Conservation (phyloP, 2,888 invertebrate species). For the Coremacera marginata region DNA sequence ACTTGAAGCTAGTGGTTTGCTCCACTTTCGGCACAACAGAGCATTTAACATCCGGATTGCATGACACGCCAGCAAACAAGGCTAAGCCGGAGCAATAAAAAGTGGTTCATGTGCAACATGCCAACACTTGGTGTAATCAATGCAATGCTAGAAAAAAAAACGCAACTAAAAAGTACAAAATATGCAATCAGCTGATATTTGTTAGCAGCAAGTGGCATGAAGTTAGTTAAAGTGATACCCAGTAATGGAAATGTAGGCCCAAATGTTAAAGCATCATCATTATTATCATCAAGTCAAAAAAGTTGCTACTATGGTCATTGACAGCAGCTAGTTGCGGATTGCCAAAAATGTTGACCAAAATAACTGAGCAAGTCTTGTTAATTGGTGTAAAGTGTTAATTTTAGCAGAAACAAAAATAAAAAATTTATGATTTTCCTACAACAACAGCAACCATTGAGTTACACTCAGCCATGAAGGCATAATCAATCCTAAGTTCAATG, state of each 20-base stretch:
- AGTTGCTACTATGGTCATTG: not conserved
- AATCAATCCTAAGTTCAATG: not conserved
- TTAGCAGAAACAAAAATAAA: not conserved
- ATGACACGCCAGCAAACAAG: not conserved
- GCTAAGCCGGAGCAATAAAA: not conserved
- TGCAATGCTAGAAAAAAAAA: not conserved
- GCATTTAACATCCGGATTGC: conserved; percentile 6
- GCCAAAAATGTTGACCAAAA: not conserved
- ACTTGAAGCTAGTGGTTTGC: not conserved
- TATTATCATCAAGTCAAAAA: not conserved
- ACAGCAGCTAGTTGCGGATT: not conserved
- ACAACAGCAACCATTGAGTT: not conserved
- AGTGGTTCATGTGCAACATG: not conserved
- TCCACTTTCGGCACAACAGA: conserved; percentile 11
- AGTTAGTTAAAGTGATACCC: not conserved
- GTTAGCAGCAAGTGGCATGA: not conserved
- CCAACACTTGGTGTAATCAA: not conserved
- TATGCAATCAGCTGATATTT: not conserved
- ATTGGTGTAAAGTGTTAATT: too few species aligned
- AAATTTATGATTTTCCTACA: not conserved
- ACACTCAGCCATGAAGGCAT: too few species aligned
- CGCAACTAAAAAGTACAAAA: not conserved
- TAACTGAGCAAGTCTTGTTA: too few species aligned
- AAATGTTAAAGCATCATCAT: too few species aligned
- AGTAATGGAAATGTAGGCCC: not conserved